phyloP scores from a whole-genome alignment of 2,888 invertebrate genomes.

The Hirtodrosophila cameraria region DNA sequence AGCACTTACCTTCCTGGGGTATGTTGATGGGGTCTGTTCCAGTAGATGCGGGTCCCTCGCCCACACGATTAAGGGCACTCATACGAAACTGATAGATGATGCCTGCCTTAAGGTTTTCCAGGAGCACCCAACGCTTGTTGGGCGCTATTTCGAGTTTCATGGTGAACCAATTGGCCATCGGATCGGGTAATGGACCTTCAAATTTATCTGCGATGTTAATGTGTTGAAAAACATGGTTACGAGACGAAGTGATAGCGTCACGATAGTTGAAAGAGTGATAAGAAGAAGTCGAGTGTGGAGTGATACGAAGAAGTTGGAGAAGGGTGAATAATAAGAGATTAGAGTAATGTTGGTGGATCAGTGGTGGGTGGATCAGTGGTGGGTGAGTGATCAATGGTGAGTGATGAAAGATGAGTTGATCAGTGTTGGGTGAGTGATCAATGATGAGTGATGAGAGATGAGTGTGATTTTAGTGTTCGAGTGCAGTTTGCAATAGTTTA shows the following conservation, averaged over 20 bases:
- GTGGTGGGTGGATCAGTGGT: background rate
- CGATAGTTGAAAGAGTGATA: constrained; percentile 6
- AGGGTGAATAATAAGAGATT: background rate
- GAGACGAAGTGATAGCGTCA: constrained; percentile 15
- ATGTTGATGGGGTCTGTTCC: constrained; percentile 94
- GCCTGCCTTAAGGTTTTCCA: constrained; percentile 95
- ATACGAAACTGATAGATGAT: constrained; percentile 98
- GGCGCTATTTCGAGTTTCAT: no score
- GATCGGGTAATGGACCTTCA: constrained; percentile 93
- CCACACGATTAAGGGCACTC: constrained; percentile 97
- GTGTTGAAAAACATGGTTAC: constrained; percentile 52
- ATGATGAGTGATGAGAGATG: constrained; percentile 10
- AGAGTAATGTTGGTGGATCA: background rate
- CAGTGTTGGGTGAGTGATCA: background rate
- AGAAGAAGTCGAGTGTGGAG: constrained; percentile 1
- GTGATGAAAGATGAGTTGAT: background rate
- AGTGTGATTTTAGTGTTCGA: constrained; percentile 14
- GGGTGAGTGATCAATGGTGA: background rate
- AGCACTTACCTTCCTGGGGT: constrained; percentile 95
- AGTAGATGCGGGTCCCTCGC: constrained; percentile 97
- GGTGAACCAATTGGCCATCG: constrained; percentile 94
- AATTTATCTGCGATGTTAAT: constrained; percentile 85
- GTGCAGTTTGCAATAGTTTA: constrained; percentile 11
- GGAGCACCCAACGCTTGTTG: constrained; percentile 91
- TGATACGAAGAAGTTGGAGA: background rate